Percentiles rank a stretch among this genome's conserved stretches.
Evolutionary conservation across 2,113 vertebrate genomes (phyloP).

Genomic region (Plestiodon gilberti): DNA sequence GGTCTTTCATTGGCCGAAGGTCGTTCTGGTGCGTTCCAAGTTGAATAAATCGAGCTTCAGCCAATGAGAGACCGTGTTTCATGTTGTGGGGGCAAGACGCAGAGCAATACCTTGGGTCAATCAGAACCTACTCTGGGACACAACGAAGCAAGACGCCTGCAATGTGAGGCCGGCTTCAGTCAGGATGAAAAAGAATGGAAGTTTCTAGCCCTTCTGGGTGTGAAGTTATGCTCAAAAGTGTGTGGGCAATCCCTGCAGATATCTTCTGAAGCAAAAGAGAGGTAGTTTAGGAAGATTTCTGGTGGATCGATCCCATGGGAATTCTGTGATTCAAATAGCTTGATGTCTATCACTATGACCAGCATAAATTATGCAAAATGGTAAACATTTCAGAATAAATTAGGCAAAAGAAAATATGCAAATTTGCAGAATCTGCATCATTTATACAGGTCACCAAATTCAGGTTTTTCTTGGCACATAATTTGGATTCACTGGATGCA

Average conservation of each 20-base stretch:
- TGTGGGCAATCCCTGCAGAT: not conserved
- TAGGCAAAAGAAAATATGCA: not conserved
- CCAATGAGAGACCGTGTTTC: no score
- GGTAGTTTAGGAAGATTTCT: not conserved
- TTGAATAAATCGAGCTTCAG: no score
- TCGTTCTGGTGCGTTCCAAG: no score
- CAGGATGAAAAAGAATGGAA: not conserved
- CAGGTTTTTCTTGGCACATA: not conserved
- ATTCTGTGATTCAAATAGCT: not conserved
- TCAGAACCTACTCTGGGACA: no score
- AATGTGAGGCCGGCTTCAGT: no score
- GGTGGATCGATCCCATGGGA: not conserved
- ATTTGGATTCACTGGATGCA: not conserved
- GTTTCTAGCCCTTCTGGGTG: not conserved
- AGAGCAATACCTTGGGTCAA: no score
- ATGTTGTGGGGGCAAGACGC: no score
- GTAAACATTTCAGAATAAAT: not conserved
- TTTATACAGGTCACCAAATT: no score
- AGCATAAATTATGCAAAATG: not conserved
- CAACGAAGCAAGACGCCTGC: no score
- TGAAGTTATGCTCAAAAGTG: not conserved
- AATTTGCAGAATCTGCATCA: not conserved
- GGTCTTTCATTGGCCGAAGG: no score
- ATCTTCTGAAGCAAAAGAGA: not conserved
- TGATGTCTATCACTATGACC: not conserved